These are phyloP conservation scores for Meta bourneti DNA, from an alignment of 2,888 invertebrate genomes.

Conservation along the genomic window DNA sequence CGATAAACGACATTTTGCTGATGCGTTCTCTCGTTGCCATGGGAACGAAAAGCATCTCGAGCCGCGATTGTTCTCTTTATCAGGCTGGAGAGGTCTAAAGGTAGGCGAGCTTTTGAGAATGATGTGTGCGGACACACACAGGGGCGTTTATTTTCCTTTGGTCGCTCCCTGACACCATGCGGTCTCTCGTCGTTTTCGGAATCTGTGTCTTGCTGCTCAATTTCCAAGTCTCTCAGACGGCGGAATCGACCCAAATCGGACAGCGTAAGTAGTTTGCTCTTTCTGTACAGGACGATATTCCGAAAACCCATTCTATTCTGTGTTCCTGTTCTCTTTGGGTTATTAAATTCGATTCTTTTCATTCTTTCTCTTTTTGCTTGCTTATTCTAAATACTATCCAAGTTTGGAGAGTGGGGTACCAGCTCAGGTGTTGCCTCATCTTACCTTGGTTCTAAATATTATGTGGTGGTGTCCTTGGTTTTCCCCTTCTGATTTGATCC, in stretches of 20 bases:
- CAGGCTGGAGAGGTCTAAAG: background rate
- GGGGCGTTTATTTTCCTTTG: background rate
- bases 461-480: too few species aligned
- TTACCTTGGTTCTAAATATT: too few species aligned
- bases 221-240: background rate
- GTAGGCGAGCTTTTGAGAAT: background rate
- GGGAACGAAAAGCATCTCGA: background rate
- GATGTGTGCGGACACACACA: background rate
- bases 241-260: conserved; percentile 23
- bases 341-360: background rate
- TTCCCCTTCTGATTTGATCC: too few species aligned
- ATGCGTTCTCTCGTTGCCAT: too few species aligned
- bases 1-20: too few species aligned
- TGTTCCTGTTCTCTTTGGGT: background rate
- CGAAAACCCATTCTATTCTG: background rate
- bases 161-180: background rate
- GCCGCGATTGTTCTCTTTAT: background rate
- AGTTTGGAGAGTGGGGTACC: too few species aligned
- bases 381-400: background rate
- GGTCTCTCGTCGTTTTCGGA: background rate
- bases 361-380: background rate
- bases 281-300: too few species aligned
- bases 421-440: too few species aligned
- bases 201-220: background rate
- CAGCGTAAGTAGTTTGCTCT: conserved; percentile 1